Evolutionary conservation across 2,888 invertebrate species (phyloP), one percentile per base, ranked within the genome.

Genomic region (Gymnoscelis rufifasciata): DNA sequence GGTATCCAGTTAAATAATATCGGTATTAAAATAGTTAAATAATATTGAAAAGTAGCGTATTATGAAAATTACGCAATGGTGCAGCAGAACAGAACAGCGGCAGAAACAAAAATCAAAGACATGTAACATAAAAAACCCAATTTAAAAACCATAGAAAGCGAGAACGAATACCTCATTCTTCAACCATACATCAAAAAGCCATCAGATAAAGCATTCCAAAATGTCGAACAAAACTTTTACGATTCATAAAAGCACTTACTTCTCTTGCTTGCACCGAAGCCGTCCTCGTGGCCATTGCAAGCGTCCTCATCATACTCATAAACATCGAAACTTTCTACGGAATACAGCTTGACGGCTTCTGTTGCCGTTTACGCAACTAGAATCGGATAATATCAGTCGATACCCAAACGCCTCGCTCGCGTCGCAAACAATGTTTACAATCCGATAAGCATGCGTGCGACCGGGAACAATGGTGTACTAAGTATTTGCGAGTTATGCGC

Each of bases 341-440:
- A 88, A 88, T 87, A 88, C 88, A 88, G 88, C 79, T 86, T 88
- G 88, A 60, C 78, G 78, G 72, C 71, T 82, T 82, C 72, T 59
- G 52, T 61, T 57, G 5, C 19, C 3, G 19, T 19, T n/a, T n/a
- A 14, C n/a, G 15, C n/a, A 10, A 31, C 12, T 13, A 13, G 13
- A 31, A 15, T 31, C 31, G 5, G 14, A 13, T n/a, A n/a, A n/a
- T n/a, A n/a, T n/a, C n/a, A 31, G 14, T 45, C 46, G 43, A 30
- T 42, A 38, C 43, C 37, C 54, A 37, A 52, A 48, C 43, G 40
- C 38, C 46, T 47, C 43, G 72, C 59, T 69, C 68, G 55, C 54
- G 48, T 49, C 36, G 19, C 50, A 51, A 51, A 60, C 56, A 53
- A 64, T 72, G 74, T 76, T 77, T 73, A 74, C 76, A 74, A 74